phyloP scores from a whole-genome alignment of 2,888 invertebrate genomes.

The Bombyx huttoni region DNA sequence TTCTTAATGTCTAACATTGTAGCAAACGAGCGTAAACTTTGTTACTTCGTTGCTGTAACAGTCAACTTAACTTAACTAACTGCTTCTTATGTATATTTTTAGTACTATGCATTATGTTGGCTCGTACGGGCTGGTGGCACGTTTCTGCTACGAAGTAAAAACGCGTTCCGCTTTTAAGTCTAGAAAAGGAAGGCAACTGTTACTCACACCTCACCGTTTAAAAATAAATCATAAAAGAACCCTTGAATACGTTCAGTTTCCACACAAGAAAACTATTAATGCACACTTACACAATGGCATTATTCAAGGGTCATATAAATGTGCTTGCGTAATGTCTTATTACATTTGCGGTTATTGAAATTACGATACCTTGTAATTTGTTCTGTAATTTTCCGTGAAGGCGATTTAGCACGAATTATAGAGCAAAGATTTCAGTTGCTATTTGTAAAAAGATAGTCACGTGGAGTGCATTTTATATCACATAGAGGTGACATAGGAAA shows the following conservation, averaged over 20 bases:
- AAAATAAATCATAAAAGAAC: not conserved
- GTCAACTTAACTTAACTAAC: too few relatives aligned
- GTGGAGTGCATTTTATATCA: too few relatives aligned
- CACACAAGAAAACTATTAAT: conserved; percentile 8
- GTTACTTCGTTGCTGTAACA: too few relatives aligned
- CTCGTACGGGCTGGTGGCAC: too few relatives aligned
- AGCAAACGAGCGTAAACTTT: too few relatives aligned
- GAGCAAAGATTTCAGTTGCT: not conserved
- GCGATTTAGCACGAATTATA: not conserved
- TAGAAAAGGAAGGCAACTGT: too few relatives aligned
- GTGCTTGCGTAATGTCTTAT: conserved; percentile 6
- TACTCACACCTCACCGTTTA: not conserved
- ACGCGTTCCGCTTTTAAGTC: too few relatives aligned
- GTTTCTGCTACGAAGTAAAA: too few relatives aligned
- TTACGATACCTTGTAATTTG: conserved; percentile 1
- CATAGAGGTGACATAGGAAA: too few relatives aligned
- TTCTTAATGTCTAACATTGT: too few relatives aligned
- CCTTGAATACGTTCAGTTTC: not conserved
- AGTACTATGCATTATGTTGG: too few relatives aligned
- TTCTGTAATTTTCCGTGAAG: conserved; percentile 4
- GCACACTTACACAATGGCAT: conserved; percentile 10
- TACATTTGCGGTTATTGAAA: conserved; percentile 5
- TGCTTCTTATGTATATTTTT: too few relatives aligned
- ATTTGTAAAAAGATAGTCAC: not conserved
- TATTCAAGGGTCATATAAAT: conserved; percentile 9